These are phyloP conservation scores for Grantiella picta DNA, from an alignment of 2,113 vertebrate genomes.

Conservation along the genomic window DNA sequence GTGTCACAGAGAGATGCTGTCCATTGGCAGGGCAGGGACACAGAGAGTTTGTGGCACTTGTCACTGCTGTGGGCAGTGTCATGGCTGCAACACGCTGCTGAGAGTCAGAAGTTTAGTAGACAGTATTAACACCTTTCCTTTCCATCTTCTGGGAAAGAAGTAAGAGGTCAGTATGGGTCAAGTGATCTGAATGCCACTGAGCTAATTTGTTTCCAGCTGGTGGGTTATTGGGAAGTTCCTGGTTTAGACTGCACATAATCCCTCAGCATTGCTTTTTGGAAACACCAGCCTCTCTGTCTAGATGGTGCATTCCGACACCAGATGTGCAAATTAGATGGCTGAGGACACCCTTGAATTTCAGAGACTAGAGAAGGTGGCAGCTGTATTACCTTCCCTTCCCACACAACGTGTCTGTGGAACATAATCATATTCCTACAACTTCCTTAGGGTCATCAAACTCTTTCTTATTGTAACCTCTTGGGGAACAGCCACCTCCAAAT, in stretches of 20 bases:
- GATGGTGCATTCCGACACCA: not conserved
- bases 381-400: not conserved
- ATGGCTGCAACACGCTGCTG: not conserved
- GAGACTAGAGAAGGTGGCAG: not conserved
- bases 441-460: not conserved
- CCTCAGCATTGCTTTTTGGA: not conserved
- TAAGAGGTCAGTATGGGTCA: not conserved
- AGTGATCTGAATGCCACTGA: not conserved
- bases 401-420: not conserved
- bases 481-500: not conserved
- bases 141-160: not conserved
- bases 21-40: not conserved
- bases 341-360: not conserved
- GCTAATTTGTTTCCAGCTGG: not conserved
- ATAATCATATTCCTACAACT: not conserved
- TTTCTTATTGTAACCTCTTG: not conserved
- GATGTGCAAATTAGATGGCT: not conserved
- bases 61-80: not conserved
- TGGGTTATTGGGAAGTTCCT: not conserved
- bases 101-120: not conserved
- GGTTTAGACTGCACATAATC: not conserved
- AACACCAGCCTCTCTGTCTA: not conserved
- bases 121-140: not conserved
- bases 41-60: not conserved
- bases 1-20: not conserved